Percentiles rank a stretch among this genome's conserved stretches.
Evolutionary conservation across 2,797 vertebrate species (phyloP).

Genomic region (Gymnothorax javanicus): DNA sequence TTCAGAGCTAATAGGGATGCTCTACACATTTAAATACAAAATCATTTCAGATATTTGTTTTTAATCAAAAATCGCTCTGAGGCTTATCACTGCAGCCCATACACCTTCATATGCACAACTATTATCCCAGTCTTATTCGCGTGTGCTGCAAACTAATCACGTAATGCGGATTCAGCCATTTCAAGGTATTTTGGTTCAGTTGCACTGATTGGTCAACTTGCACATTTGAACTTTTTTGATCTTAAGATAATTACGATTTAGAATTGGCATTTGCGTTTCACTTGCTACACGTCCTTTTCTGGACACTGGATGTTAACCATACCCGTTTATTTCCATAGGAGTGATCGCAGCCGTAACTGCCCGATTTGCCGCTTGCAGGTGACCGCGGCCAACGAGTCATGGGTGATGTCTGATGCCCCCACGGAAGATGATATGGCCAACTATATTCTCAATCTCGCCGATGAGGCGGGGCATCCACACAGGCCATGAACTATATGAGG

Average conservation of each 20-base stretch:
- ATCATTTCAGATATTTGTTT: not conserved
- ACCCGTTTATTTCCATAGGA: slow-evolving; percentile 74
- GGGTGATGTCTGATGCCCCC: slow-evolving; percentile 95
- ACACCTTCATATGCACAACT: not conserved
- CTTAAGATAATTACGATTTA: too few species aligned
- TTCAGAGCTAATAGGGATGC: not conserved
- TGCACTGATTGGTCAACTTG: too few species aligned
- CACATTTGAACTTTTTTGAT: too few species aligned
- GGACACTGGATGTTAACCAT: not conserved
- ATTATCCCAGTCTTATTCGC: not conserved
- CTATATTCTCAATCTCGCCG: slow-evolving; percentile 95
- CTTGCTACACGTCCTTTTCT: not conserved
- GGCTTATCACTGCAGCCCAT: not conserved
- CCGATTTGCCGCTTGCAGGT: slow-evolving; percentile 94
- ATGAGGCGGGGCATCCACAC: slow-evolving; percentile 92
- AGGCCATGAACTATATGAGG: slow-evolving; percentile 72
- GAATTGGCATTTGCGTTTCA: not conserved
- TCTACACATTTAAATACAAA: not conserved
- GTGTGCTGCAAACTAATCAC: not conserved
- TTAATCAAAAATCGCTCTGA: not conserved
- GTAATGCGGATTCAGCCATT: too few species aligned
- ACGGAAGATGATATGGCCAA: slow-evolving; percentile 93
- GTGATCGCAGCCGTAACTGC: slow-evolving; percentile 91
- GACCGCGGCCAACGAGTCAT: slow-evolving; percentile 89
- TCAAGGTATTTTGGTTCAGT: too few species aligned